Conservation (phyloP, 2,888 invertebrate species). For the Penaeus monodon region DNA sequence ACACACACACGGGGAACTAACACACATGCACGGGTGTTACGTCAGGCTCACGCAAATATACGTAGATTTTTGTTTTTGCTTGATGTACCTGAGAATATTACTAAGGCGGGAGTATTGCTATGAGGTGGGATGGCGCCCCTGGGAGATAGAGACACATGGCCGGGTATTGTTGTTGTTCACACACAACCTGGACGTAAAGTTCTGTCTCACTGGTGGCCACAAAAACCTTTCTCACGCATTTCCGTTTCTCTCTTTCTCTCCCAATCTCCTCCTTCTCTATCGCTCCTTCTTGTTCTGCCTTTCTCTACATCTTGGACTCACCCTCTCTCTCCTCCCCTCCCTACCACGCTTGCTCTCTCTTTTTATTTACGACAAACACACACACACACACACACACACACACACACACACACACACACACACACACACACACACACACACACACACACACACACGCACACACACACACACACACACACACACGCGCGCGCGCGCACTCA, state of each 20-base stretch:
- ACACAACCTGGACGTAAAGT: too few relatives aligned
- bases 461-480: constrained; percentile 1
- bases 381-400: constrained; percentile 21
- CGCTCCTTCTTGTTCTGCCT: background rate
- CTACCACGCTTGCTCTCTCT: constrained; percentile 27
- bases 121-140: too few relatives aligned
- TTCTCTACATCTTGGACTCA: background rate
- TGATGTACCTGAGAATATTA: too few relatives aligned
- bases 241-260: background rate
- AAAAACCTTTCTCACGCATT: background rate
- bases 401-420: background rate
- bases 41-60: too few relatives aligned
- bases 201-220: too few relatives aligned
- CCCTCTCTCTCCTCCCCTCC: constrained; percentile 6
- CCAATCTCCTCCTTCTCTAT: background rate
- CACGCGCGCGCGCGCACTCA: background rate
- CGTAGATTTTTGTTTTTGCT: too few relatives aligned
- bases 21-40: background rate
- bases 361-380: background rate
- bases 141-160: too few relatives aligned
- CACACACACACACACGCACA: background rate
- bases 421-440: constrained; percentile 21
- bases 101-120: too few relatives aligned
- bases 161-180: too few relatives aligned
- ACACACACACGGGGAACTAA: constrained; percentile 6